Conservation (phyloP, 2,113 vertebrate species). For the Cichladusa arquata region DNA sequence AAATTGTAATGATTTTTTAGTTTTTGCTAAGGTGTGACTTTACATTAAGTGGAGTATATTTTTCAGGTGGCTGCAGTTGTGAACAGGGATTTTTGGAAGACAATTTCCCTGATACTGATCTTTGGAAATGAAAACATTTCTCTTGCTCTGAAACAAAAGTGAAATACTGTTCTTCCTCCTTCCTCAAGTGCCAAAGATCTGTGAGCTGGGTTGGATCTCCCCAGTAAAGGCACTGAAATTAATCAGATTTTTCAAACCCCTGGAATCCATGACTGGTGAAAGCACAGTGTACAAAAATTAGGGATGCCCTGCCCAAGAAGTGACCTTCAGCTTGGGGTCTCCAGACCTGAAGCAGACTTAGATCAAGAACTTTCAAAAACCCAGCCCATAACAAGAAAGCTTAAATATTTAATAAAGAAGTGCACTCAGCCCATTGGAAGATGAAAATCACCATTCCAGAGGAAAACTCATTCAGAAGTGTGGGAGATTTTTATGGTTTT, state of each 20-base stretch:
- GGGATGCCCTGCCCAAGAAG: not conserved
- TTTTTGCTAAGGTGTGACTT: not conserved
- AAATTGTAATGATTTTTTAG: not conserved
- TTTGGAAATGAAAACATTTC: conserved; percentile 7
- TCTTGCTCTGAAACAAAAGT: not conserved
- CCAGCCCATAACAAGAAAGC: not conserved
- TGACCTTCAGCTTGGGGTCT: not conserved
- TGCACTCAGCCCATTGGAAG: not conserved
- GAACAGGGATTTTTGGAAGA: not conserved
- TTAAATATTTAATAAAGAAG: not conserved
- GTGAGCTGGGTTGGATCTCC: not conserved
- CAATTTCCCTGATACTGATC: not conserved
- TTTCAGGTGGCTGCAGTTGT: not conserved
- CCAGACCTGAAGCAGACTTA: not conserved
- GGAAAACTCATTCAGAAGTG: not conserved
- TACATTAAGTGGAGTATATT: not conserved
- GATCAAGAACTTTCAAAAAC: not conserved
- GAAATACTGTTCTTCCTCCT: not conserved
- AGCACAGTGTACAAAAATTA: not conserved
- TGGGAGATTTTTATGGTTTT: not conserved
- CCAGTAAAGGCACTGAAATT: not conserved
- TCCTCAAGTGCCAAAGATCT: not conserved
- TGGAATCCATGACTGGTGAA: not conserved
- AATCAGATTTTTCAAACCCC: not conserved
- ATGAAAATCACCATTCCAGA: not conserved